phyloP scores from a whole-genome alignment of 2,797 vertebrate genomes.

The Vultur gryphus region DNA sequence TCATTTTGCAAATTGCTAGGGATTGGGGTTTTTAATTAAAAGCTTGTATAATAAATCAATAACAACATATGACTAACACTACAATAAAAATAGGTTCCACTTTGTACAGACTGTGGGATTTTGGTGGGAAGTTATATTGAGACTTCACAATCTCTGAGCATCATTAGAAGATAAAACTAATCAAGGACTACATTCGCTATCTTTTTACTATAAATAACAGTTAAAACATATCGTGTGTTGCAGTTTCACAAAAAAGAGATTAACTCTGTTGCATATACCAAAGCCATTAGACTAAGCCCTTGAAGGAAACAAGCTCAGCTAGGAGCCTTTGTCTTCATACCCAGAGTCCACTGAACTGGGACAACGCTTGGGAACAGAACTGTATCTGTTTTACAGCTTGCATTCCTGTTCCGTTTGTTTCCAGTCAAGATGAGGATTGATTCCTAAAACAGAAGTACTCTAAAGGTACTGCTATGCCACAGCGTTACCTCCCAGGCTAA shows the following conservation, averaged over 20 bases:
- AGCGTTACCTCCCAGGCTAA: not conserved
- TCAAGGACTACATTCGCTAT: not conserved
- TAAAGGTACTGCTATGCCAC: not conserved
- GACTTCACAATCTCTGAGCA: not conserved
- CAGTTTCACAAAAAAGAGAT: not conserved
- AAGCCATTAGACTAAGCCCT: not conserved
- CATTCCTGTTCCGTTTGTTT: not conserved
- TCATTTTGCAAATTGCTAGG: not conserved
- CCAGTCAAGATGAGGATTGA: not conserved
- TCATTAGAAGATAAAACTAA: not conserved
- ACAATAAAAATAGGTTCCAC: not conserved
- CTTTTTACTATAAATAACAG: not conserved
- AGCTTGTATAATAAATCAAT: not conserved
- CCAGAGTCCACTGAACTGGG: not conserved
- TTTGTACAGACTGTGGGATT: not conserved
- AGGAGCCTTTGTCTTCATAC: not conserved
- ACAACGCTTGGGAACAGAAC: not conserved
- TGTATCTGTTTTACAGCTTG: not conserved
- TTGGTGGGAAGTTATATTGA: not conserved
- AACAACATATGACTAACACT: not conserved
- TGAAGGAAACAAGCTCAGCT: not conserved
- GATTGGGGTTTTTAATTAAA: not conserved
- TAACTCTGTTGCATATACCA: not conserved
- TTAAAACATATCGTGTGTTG: not conserved
- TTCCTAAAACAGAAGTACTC: not conserved